Evolutionary conservation across 2,888 invertebrate genomes (phyloP).

Genomic region (Venusia cambrica): DNA sequence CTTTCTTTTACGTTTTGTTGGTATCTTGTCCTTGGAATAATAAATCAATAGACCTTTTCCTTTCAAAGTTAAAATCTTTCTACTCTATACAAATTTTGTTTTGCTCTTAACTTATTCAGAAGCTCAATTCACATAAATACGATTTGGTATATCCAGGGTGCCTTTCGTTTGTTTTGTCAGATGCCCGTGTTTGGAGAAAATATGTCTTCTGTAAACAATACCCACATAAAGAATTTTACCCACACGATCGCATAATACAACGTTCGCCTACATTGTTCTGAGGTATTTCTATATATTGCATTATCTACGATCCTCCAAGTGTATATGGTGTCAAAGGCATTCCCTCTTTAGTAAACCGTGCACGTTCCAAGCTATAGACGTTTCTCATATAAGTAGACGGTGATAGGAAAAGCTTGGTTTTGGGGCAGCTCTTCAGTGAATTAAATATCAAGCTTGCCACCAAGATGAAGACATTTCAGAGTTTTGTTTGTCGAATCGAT

Average conservation of each 20-base stretch:
- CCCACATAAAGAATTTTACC: conserved; percentile 25
- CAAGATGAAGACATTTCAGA: conserved; percentile 26
- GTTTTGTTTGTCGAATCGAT: conserved; percentile 42
- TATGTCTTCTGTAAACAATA: conserved; percentile 25
- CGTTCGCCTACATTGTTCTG: conserved; percentile 34
- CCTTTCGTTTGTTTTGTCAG: conserved; percentile 1
- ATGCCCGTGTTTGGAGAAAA: conserved; percentile 13
- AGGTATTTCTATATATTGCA: conserved; percentile 29
- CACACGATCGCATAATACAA: conserved; percentile 29
- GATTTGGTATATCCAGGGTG: background rate
- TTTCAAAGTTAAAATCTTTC: conserved; percentile 11
- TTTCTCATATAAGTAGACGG: conserved; percentile 48
- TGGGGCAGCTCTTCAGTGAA: conserved; percentile 27
- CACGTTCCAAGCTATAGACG: conserved; percentile 47
- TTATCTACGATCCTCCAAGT: conserved; percentile 33
- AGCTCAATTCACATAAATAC: background rate
- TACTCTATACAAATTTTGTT: conserved; percentile 1
- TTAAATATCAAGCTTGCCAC: conserved; percentile 31
- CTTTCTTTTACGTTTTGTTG: conserved; percentile 22
- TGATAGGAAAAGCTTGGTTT: conserved; percentile 36
- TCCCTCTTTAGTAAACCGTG: conserved; percentile 38
- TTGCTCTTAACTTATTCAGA: conserved; percentile 1
- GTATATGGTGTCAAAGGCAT: conserved; percentile 50
- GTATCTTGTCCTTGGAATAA: conserved; percentile 24
- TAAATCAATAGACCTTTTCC: conserved; percentile 22